Conservation (phyloP, 1,140 invertebrate genomes). For the Euura saliciscinereae region DNA sequence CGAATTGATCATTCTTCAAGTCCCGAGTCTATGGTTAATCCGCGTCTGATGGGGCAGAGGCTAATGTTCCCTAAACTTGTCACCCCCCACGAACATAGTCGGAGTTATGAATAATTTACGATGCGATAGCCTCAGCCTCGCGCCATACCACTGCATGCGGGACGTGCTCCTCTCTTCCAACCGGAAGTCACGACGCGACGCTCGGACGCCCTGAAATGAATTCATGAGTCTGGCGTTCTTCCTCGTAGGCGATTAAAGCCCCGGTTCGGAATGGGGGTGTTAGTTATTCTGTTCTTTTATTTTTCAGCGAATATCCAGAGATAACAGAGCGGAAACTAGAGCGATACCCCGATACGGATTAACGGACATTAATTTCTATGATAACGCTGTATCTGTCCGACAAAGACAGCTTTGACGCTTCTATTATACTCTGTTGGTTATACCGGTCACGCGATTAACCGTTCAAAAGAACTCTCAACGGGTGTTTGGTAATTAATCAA, state of each 20-base stretch:
- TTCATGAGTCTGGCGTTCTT: neutral
- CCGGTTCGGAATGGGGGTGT: no score
- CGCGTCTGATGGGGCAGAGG: neutral
- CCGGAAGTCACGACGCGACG: neutral
- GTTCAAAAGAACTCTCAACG: neutral
- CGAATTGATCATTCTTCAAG: no score
- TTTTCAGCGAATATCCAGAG: no score
- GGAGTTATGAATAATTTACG: neutral
- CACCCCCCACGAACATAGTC: neutral
- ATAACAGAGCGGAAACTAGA: no score
- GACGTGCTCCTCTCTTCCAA: neutral
- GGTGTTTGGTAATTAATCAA: neutral
- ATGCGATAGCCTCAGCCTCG: neutral
- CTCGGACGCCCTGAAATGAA: neutral
- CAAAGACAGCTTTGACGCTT: no score
- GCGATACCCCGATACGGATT: no score
- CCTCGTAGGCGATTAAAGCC: no score
- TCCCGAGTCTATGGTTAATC: no score
- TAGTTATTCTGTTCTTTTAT: no score
- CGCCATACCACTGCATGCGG: neutral
- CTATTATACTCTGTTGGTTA: neutral
- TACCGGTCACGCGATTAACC: neutral
- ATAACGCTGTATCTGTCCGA: no score
- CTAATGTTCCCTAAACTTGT: conserved; percentile 5
- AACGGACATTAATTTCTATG: no score